Conservation (phyloP, 2,888 invertebrate species). For the Dicroscelio sp. region DNA sequence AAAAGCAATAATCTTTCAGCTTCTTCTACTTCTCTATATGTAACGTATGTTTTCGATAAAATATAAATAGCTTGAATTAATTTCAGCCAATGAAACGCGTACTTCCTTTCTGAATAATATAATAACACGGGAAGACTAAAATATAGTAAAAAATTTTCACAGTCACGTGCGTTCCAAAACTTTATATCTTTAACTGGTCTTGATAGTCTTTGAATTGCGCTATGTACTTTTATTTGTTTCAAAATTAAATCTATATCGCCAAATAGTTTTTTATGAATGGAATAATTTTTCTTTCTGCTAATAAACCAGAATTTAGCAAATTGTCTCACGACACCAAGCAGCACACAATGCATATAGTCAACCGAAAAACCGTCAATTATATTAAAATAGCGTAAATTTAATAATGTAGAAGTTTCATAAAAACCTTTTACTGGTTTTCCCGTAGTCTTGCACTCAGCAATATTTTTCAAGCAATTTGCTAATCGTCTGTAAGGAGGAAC, state of each 20-base stretch:
- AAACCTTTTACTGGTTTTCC: neutral
- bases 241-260: neutral
- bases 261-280: no score
- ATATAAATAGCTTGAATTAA: neutral
- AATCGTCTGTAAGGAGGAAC: neutral
- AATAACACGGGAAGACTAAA: neutral
- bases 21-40: neutral
- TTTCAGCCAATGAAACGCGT: conserved; percentile 11
- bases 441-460: neutral
- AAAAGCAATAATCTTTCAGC: neutral
- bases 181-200: neutral
- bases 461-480: neutral
- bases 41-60: neutral
- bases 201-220: neutral
- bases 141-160: conserved; percentile 11
- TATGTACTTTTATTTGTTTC: neutral
- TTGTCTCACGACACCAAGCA: neutral
- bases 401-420: conserved; percentile 10
- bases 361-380: conserved; percentile 19
- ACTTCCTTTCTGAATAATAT: neutral
- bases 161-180: conserved; percentile 22
- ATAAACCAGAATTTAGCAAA: neutral
- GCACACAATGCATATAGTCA: conserved; percentile 12
- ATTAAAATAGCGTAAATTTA: neutral
- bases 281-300: neutral